These are phyloP conservation scores for Peromyscus melanophrys DNA, from an alignment of 2,797 vertebrate species.

Conservation along the genomic window DNA sequence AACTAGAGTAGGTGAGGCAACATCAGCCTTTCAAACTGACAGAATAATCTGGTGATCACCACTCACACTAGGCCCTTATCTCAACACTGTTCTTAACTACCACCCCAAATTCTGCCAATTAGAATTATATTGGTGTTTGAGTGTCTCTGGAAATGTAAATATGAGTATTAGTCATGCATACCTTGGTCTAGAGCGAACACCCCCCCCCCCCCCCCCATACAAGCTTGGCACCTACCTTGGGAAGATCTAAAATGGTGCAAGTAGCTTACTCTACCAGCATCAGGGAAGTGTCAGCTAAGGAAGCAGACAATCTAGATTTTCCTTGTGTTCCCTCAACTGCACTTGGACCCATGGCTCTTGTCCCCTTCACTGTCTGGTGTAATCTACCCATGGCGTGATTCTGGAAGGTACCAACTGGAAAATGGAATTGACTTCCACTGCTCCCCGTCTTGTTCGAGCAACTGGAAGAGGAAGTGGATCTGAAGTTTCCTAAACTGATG, in stretches of 20 bases:
- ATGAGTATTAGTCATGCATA: neutral
- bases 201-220: neutral
- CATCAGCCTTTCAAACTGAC: neutral
- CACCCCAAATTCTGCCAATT: conserved; percentile 43
- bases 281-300: conserved; percentile 16
- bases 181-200: neutral
- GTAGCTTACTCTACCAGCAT: neutral
- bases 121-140: conserved; percentile 29
- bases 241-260: neutral
- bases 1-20: neutral
- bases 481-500: conserved; percentile 46
- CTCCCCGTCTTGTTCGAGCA: neutral
- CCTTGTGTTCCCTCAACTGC: neutral
- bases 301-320: neutral
- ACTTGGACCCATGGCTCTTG: conserved; percentile 42
- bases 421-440: conserved; percentile 32
- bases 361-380: neutral
- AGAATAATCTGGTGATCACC: neutral
- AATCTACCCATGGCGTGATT: conserved; percentile 27
- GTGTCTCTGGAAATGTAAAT: conserved; percentile 54
- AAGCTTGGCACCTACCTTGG: neutral
- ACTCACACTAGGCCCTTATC: neutral
- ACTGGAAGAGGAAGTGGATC: conserved; percentile 23
- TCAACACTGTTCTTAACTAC: neutral
- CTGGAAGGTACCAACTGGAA: conserved; percentile 10